These are phyloP conservation scores for Laticauda colubrina DNA, from an alignment of 2,113 vertebrate genomes.

Conservation along the genomic window DNA sequence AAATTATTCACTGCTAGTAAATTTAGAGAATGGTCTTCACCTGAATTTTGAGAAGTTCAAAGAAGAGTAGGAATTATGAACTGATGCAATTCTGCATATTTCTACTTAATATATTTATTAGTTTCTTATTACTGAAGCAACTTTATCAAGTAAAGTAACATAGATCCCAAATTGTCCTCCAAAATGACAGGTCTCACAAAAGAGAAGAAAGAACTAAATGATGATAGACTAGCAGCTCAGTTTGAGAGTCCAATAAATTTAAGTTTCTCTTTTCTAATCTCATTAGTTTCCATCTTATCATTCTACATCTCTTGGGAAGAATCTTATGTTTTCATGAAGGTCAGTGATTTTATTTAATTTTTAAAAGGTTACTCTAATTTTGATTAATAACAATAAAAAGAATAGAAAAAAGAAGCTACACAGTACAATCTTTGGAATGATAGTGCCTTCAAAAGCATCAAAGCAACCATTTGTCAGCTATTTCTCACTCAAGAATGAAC, in stretches of 20 bases:
- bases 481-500: background rate
- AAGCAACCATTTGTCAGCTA: background rate
- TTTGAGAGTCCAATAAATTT: background rate
- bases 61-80: constrained; percentile 1
- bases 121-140: background rate
- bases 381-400: background rate
- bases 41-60: background rate
- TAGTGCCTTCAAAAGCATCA: background rate
- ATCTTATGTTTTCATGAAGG: background rate
- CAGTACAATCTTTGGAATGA: background rate
- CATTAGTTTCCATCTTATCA: background rate
- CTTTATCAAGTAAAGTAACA: background rate
- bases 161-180: background rate
- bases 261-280: background rate
- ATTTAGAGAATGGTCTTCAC: background rate
- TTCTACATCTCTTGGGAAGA: background rate
- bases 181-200: background rate
- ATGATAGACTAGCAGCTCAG: background rate
- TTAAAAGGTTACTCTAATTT: background rate
- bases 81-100: constrained; percentile 7
- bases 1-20: background rate
- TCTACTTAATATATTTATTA: background rate
- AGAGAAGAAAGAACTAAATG: background rate
- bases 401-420: background rate
- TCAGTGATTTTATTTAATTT: background rate